Evolutionary conservation across 2,113 vertebrate genomes (phyloP).

Genomic region (Oriolus oriolus): DNA sequence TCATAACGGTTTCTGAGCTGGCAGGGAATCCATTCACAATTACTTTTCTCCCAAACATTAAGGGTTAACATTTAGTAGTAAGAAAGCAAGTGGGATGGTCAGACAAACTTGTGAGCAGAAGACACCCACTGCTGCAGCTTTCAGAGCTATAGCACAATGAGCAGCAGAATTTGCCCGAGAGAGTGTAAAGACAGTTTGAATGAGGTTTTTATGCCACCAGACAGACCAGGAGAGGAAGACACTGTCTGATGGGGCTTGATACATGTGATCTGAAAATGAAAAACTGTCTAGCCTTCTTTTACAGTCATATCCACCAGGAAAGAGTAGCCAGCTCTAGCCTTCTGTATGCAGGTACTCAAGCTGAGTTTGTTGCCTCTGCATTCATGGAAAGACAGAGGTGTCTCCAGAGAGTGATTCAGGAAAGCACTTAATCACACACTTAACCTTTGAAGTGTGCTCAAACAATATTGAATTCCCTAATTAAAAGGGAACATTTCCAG

Average conservation of each 20-base stretch:
- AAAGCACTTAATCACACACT: not conserved
- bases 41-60: not conserved
- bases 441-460: conserved; percentile 21
- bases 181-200: not conserved
- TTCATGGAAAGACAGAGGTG: not conserved
- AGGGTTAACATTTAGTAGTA: not conserved
- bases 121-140: not conserved
- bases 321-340: not conserved
- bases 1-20: not conserved
- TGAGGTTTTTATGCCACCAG: not conserved
- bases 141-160: not conserved
- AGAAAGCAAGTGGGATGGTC: not conserved
- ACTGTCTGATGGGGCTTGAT: not conserved
- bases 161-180: not conserved
- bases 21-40: not conserved
- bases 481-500: not conserved
- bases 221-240: not conserved
- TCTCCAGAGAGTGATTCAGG: not conserved
- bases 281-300: not conserved
- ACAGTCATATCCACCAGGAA: not conserved
- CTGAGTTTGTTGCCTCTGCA: not conserved
- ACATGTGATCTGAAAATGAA: not conserved
- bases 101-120: not conserved
- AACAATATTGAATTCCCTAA: not conserved
- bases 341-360: not conserved